A percentile compares a stretch with the other conserved stretches of the same genome.
Conservation (phyloP, 2,888 invertebrate genomes). For the Parasteatoda lunata region DNA sequence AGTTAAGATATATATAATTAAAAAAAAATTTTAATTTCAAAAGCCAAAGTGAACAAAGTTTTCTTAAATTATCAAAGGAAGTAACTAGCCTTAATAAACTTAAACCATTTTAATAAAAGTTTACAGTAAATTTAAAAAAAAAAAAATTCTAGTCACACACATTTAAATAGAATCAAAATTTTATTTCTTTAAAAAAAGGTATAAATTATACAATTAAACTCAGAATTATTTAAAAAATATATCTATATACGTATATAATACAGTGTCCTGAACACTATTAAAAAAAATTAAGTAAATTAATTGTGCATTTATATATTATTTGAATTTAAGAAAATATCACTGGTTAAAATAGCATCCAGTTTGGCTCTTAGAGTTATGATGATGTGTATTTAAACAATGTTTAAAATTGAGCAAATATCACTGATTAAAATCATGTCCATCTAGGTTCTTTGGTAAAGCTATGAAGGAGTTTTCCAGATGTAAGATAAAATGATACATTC, state of each 20-base stretch:
- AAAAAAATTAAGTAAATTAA: neutral
- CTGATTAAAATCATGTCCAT: neutral
- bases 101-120: no score
- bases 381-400: neutral
- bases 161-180: no score
- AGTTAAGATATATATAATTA: no score
- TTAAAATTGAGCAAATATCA: neutral
- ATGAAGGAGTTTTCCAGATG: slow-evolving; percentile 47
- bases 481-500: slow-evolving; percentile 43
- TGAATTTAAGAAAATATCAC: neutral
- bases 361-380: neutral
- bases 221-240: neutral
- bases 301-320: neutral
- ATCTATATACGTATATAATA: neutral
- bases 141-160: no score
- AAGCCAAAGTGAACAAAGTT: no score
- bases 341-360: no score
- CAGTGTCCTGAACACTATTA: neutral
- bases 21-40: no score
- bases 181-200: no score
- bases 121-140: no score
- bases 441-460: slow-evolving; percentile 26
- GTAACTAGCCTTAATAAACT: no score
- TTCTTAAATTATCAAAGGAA: no score
- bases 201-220: no score